Evolutionary conservation across 2,797 vertebrate genomes (phyloP), one percentile per base, ranked within the genome.

Genomic region (Megaceryle alcyon): DNA sequence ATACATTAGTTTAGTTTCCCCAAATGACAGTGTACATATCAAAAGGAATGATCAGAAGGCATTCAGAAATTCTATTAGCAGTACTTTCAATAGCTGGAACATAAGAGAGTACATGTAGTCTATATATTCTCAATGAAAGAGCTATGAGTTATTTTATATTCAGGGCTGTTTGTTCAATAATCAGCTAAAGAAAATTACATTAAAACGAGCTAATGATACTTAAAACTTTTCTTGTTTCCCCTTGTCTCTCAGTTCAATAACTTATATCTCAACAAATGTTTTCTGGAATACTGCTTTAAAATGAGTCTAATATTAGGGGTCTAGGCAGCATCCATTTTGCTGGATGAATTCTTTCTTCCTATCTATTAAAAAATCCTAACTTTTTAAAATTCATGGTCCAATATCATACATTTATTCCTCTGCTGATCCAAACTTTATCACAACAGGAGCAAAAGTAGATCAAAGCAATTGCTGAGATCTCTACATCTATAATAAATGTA

Each of bases 11-110:
- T 44, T 75, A 66, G 37, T 73, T 95, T 95, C 49, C 86, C 77
- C 75, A 61, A 79, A 70, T 87, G 73, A 21, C 4, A 1, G 13
- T 43, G 29, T 43, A 68, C 31, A 33, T 92, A 88, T 82, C 64
- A 82, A 91, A 94, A 84, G 33, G 33, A 94, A 88, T 14, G 6
- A 88, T 82, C 56, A 88, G 60, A 90, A 92, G 16, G 37, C 53
- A 75, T 88, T 86, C 83, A 92, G 80, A 94, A 96, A 88, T 95
- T 86, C 60, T 92, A 91, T 91, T 93, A 95, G 17, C 76, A 86
- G 39, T 75, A 51, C 9, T 92, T 95, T 53, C 86, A 94, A 35
- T 73, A 80, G 49, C 17, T 87, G 60, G 41, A 88, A 77, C 20
- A 17, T 53, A 59, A 82, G 6, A 61, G 1, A 0, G 2, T 48